Base-by-base conservation (phyloP, 2,888 invertebrate genomes). In the Aphodius granarius region DNA sequence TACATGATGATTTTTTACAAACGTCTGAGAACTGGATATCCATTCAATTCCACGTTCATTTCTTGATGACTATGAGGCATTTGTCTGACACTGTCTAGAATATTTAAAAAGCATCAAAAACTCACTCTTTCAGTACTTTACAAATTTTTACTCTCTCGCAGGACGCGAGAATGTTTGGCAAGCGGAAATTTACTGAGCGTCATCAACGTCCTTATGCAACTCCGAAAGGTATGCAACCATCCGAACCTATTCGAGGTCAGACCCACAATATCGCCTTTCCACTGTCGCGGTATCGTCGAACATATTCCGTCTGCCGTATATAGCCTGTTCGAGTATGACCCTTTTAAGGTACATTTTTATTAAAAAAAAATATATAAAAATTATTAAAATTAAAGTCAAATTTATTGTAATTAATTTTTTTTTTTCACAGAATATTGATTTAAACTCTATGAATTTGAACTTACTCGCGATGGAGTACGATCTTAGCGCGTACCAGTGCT, bases 201-300 rank as follows among this genome's bases (percentile, higher is more conserved):
- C 6, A 96, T 98, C 84, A 98, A 98, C 88, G 95, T 98, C 81
- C 90, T 98, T 78, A 98, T 98, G 98, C 98, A 98, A 88, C 89
- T 98, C 84, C 91, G 98, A 75, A 98, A 98, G 90, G 97, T 97
- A 81, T 98, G 98, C 89, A 98, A 98, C 89, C 98, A 98, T 89
- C 98, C 98, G 16, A 97, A 98, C 89, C 91, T 98, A 85, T 98
- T 98, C 89, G 99, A 99, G 90, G 94, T 97, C 79, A 92, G 99
- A 75, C 97, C 98, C 71, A 97, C 97, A 66, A 90, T 94, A 73
- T 97, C 99, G 71, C 98, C 99, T 77, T 96, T 98, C 89, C 95
- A 94, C 88, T 94, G 95, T 91, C 92, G 94, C 79, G 92, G 93
- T 23, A 91, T 98, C 78, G 89, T 90, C 66, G 91, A 91, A 84